Base-by-base conservation (phyloP, 2,888 invertebrate species). In the Cryptocephalus moraei region DNA sequence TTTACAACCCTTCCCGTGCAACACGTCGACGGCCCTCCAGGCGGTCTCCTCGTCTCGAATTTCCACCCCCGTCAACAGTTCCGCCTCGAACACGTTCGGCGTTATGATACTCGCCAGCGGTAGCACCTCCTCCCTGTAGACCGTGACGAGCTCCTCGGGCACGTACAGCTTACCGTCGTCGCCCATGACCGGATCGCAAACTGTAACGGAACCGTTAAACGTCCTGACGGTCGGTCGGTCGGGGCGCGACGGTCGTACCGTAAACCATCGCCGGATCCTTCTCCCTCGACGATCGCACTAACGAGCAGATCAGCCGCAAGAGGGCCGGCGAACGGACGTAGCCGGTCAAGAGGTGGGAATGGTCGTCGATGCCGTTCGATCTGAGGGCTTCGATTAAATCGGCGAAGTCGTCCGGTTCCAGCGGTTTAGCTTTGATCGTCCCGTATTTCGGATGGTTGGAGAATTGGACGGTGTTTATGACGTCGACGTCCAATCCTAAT, bases 131-230 rank as follows among this genome's bases (percentile, higher is more conserved):
- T 91, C 84, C 50, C 80, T 79, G 69, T 96, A 99, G 9, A 96
- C 84, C 1, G 91, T 88, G 43, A 94, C 71, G 13, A 96, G 75
- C 41, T 88, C 86, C 65, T 84, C 75, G 1, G 95, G 94, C 9
- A 97, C 95, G 69, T 99, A 99, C 86, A 97, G 86, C 67, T 80
- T 70, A 0, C 93, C 96, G 73, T 95, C 84, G 67, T 99, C 99
- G 1, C 99, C 99, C 88, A 99, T 86, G 0, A 99, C 97, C 45
- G 97, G 97, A 76, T 99, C 97, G 66, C 97, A 99, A 13, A 96
- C 96, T 94, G 39, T 4, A 36, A 36, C 12, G 12, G 12, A 36
- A 11, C 22, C 22, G 22, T 22, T 22, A 22, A 22, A 22, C 2
- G 2, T 22, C 22, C n/a, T n/a, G 22, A 22, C 22, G 22, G 22